A percentile compares a stretch with the other conserved stretches of the same genome.
phyloP scores from a whole-genome alignment of 1,140 invertebrate genomes.

The Homalodisca vitripennis region DNA sequence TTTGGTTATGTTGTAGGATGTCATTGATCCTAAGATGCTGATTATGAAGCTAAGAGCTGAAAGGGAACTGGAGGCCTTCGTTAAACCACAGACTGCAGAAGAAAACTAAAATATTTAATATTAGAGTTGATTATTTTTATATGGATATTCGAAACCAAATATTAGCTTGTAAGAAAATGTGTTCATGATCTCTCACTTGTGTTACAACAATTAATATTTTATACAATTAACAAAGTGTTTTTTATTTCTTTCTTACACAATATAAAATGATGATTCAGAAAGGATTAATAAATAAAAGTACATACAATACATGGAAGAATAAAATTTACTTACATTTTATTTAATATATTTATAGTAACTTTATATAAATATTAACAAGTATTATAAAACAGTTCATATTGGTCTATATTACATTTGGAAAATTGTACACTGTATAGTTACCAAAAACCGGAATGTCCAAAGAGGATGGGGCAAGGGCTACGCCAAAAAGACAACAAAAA shows the following conservation, averaged over 20 bases:
- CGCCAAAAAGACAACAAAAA: slow-evolving; percentile 95
- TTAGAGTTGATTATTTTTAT: too few species aligned
- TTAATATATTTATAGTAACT: slow-evolving; percentile 13
- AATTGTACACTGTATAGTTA: slow-evolving; percentile 14
- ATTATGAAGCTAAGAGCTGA: slow-evolving; percentile 25
- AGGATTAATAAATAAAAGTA: too few species aligned
- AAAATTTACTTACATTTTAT: slow-evolving; percentile 15
- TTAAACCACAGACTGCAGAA: background rate
- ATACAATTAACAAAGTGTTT: too few species aligned
- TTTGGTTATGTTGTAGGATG: background rate
- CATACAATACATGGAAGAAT: too few species aligned
- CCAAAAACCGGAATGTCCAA: slow-evolving; percentile 25
- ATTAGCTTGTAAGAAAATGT: too few species aligned
- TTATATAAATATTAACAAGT: slow-evolving; percentile 17
- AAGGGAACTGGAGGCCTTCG: slow-evolving; percentile 10
- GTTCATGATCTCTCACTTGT: too few species aligned
- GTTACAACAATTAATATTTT: too few species aligned
- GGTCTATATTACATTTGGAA: slow-evolving; percentile 18
- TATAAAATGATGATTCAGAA: too few species aligned
- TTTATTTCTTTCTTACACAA: too few species aligned
- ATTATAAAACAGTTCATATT: slow-evolving; percentile 20
- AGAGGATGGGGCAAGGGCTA: slow-evolving; percentile 48
- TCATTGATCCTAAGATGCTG: slow-evolving; percentile 24
- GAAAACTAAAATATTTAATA: too few species aligned
- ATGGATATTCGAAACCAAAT: too few species aligned